Evolutionary conservation across 2,888 invertebrate species (phyloP).

Genomic region (Heliconius cydno): DNA sequence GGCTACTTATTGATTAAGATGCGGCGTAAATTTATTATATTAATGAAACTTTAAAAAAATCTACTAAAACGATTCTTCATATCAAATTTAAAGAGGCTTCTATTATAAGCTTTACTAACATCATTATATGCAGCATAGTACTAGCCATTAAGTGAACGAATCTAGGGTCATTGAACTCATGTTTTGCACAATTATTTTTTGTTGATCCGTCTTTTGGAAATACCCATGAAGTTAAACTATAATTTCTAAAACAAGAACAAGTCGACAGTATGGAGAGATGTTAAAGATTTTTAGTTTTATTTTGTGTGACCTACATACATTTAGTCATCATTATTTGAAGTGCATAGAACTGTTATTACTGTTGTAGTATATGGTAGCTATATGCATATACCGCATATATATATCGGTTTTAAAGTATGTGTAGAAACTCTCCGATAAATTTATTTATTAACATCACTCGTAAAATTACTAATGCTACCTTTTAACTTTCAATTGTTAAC

Average conservation of each 20-base stretch:
- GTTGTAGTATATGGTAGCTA: neutral
- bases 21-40: no score
- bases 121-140: constrained; percentile 37
- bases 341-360: neutral
- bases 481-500: neutral
- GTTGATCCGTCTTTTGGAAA: constrained; percentile 60
- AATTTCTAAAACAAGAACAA: constrained; percentile 45
- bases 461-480: neutral
- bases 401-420: neutral
- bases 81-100: neutral
- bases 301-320: constrained; percentile 35
- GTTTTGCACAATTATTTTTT: constrained; percentile 61
- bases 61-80: neutral
- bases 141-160: constrained; percentile 39
- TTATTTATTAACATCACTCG: neutral
- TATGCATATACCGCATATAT: neutral
- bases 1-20: neutral
- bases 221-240: constrained; percentile 59
- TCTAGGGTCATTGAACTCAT: constrained; percentile 59
- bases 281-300: constrained; percentile 28
- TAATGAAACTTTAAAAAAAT: neutral
- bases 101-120: constrained; percentile 7
- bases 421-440: no score
- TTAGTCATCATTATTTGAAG: constrained; percentile 4
- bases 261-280: constrained; percentile 34